phyloP scores from a whole-genome alignment of 2,113 vertebrate genomes.

The Saimiri boliviensis region DNA sequence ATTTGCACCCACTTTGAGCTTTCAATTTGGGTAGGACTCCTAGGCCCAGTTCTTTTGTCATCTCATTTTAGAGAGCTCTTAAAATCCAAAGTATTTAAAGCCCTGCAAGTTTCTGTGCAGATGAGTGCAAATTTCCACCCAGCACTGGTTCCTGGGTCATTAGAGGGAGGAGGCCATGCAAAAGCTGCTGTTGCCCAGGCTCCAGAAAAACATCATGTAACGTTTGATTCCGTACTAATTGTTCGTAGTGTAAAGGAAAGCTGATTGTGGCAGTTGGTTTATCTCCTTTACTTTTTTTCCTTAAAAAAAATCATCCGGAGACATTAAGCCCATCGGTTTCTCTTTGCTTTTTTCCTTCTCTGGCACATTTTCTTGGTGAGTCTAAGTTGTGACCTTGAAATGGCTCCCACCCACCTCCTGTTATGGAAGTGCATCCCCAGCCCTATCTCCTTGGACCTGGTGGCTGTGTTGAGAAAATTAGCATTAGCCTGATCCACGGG shows the following conservation, averaged over 20 bases:
- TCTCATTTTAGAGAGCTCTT: constrained; percentile 13
- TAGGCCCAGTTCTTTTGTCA: not conserved
- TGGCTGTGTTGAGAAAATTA: not conserved
- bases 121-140: not conserved
- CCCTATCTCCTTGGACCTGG: not conserved
- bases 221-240: constrained; percentile 75
- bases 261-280: constrained; percentile 71
- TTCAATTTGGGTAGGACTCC: not conserved
- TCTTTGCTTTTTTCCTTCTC: not conserved
- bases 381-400: not conserved
- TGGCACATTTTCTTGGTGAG: not conserved
- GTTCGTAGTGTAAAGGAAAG: constrained; percentile 72
- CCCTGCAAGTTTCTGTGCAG: constrained; percentile 59
- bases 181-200: constrained; percentile 60
- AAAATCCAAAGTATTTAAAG: constrained; percentile 71
- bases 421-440: not conserved
- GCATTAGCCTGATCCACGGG: not conserved
- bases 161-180: constrained; percentile 34
- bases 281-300: constrained; percentile 21
- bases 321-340: constrained; percentile 43
- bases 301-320: constrained; percentile 62
- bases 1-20: not conserved
- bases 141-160: constrained; percentile 30
- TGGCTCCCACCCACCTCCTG: no score
- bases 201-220: constrained; percentile 56